Percentiles rank a stretch among this genome's conserved stretches.
phyloP scores from a whole-genome alignment of 2,113 vertebrate genomes.

The Nothoprocta pentlandii region DNA sequence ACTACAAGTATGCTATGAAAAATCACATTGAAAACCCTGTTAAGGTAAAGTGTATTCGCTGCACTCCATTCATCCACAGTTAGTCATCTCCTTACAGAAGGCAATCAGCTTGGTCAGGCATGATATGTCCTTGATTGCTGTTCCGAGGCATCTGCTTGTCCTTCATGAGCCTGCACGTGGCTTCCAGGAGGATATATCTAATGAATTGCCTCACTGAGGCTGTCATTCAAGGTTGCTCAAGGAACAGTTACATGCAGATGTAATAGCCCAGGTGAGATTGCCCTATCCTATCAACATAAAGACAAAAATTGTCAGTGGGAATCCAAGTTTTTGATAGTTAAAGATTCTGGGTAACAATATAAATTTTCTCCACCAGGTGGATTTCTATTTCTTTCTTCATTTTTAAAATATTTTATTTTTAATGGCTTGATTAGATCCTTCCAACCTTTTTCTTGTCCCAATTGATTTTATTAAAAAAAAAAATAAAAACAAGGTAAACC shows the following conservation, averaged over 20 bases:
- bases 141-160: not conserved
- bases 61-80: not conserved
- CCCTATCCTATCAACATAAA: accelerated
- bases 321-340: not conserved
- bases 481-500: accelerated
- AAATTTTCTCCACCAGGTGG: not conserved
- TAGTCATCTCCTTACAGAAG: not conserved
- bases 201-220: not conserved
- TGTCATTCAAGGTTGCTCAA: not conserved
- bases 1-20: not conserved
- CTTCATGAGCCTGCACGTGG: accelerated
- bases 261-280: not conserved
- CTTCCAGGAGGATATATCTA: not conserved
- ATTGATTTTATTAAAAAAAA: not conserved
- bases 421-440: not conserved
- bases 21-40: not conserved
- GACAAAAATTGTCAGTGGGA: not conserved
- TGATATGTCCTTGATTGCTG: not conserved
- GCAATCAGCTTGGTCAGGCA: not conserved
- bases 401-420: not conserved
- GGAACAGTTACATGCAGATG: not conserved
- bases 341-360: not conserved
- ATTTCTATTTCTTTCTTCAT: accelerated
- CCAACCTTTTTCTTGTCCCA: accelerated
- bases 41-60: not conserved